Evolutionary conservation across 2,888 invertebrate species (phyloP).

Genomic region (Stenchaetothrips biformis): DNA sequence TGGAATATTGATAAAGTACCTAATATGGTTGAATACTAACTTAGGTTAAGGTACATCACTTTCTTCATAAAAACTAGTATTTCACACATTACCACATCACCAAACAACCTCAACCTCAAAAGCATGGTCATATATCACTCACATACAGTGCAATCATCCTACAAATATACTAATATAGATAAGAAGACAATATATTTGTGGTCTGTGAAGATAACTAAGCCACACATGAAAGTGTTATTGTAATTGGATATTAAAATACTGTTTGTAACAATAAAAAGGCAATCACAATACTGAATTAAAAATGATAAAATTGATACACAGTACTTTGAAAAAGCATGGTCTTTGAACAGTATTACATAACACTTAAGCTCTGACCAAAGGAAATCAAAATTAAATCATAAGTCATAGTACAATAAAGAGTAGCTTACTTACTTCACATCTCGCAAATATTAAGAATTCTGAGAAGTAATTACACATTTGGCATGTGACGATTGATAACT

Average conservation of each 20-base stretch:
- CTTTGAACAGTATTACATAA: not conserved
- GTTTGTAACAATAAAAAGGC: not conserved
- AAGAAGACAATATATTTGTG: conserved; percentile 1
- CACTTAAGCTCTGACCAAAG: not conserved
- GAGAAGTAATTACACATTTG: conserved; percentile 19
- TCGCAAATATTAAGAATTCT: not conserved
- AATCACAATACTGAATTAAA: conserved; percentile 16
- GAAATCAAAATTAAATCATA: not conserved
- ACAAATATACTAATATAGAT: not conserved
- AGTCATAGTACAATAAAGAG: not conserved
- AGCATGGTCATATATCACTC: not conserved
- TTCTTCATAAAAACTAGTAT: not conserved
- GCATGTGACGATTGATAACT: not conserved
- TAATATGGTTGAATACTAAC: not conserved
- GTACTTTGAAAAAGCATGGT: not conserved
- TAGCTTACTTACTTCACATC: not conserved
- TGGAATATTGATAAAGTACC: conserved; percentile 13
- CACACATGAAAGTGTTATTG: not conserved
- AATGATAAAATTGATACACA: not conserved
- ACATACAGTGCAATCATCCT: conserved; percentile 1
- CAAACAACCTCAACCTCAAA: not conserved
- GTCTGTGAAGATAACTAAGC: not conserved
- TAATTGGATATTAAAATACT: not conserved
- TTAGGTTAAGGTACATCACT: conserved; percentile 19
- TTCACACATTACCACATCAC: not conserved